Evolutionary conservation across 2,888 invertebrate species (phyloP), one percentile per base, ranked within the genome.

Genomic region (Drosophila lutescens): DNA sequence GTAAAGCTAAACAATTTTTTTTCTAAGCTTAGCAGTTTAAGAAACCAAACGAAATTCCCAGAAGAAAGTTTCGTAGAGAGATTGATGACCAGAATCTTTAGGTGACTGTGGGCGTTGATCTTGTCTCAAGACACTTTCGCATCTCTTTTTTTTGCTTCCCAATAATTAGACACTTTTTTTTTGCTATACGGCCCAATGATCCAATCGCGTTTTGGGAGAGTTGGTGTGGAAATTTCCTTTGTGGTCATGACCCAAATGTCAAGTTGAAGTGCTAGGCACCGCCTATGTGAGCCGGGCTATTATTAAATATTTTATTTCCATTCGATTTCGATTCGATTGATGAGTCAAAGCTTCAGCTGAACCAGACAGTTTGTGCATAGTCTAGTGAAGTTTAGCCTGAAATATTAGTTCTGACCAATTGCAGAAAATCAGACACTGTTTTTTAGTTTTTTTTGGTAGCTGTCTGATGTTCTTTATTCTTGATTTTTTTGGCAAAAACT

Each of bases 231-330:
- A 86, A 80, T 83, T 78, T 78, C 83, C 76, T 66, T 84, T 77
- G 81, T 74, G 56, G 87, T 69, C 80, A 66, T 85, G 85, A 85
- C 85, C 85, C 66, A 85, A 76, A 86, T 85, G 84, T 83, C 69
- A 70, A 40, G 40, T 57, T 82, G 82, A 77, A 77, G 87, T 80
- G 88, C 77, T 76, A 85, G 77, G 79, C 74, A 82, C 72, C 68
- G 71, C 77, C 89, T 85, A 80, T 79, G 74, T 80, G 80, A 76
- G 82, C 61, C 60, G 58, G 53, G 60, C 75, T 73, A 78, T 83
- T 80, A 74, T 66, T 73, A 67, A 56, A 63, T 68, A 66, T 71
- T 79, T 55, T 68, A 68, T 71, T 79, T 63, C 40, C 40, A 66
- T 55, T 55, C 68, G 46, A 54, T 66, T 66, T 30, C 68, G 47